Base-by-base conservation (phyloP, 2,888 invertebrate species). In the Vannuccia rotundouncinata region DNA sequence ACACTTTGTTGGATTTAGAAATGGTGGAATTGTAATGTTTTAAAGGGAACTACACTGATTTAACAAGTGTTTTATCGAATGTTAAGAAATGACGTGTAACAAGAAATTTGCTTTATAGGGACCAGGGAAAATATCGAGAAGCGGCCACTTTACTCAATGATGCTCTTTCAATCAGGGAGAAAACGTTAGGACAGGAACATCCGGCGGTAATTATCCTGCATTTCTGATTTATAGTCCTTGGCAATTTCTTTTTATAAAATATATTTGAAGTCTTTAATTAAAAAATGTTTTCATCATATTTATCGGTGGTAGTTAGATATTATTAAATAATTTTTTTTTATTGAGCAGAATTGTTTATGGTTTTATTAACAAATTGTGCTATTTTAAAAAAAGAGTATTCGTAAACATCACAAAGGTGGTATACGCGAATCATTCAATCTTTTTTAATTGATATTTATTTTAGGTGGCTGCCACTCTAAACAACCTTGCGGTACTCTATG, bases 41-140 rank as follows among this genome's bases (percentile, higher is more conserved):
- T 45, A 17, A 45, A 45, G 45, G 17, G 17, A 45, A 45, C 45
- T 45, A 13, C 17, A 45, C 5, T 45, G 17, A 45, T 45, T 45
- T 13, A 45, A 45, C 17, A 45, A 17, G 45, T 17, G 10, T 5
- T 45, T 45, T 45, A 45, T 45, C 5, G 5, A 45, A 13, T 45
- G 45, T 45, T 5, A 45, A 13, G 17, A 5, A 13, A 45, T 13
- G 5, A 13, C 5, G 45, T 45, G 45, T 45, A 13, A 45, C 17
- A 45, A 45, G n/a, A n/a, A n/a, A n/a, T n/a, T n/a, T n/a, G 17
- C 45, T 13, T 45, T 45, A 5, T 45, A 78, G 79, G 88, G 96
- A 97, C 89, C 96, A 99, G 90, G 99, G 99, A 89, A 99, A 99
- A 90, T 99, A 97, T 90, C 98, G 97, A 89, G 99, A 99, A 89